Evolutionary conservation across 2,797 vertebrate species (phyloP).

Genomic region (Tokudaia muenninki): DNA sequence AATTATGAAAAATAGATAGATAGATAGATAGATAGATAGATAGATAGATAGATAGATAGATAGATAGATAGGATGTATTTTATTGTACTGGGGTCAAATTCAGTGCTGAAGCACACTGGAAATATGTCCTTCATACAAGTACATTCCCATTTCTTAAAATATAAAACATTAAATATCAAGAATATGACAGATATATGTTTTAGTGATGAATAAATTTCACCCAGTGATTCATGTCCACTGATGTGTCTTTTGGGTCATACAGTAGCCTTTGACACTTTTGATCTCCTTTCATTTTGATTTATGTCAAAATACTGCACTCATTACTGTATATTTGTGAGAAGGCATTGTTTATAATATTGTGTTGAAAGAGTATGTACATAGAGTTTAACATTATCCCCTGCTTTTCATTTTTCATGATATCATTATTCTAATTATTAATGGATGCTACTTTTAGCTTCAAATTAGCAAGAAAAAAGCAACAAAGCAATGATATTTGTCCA

Average conservation of each 20-base stretch:
- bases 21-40: too few relatives aligned
- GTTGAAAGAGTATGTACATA: background rate
- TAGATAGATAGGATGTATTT: background rate
- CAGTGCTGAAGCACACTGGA: background rate
- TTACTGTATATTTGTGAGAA: background rate
- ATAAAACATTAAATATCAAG: background rate
- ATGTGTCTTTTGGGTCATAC: background rate
- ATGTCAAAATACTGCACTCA: background rate
- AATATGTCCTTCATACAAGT: background rate
- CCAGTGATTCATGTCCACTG: background rate
- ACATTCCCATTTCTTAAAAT: background rate
- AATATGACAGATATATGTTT: background rate
- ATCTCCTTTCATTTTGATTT: background rate
- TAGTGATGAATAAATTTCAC: background rate
- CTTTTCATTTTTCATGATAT: background rate
- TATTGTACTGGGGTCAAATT: background rate
- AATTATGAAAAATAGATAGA: background rate
- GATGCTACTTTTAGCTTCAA: background rate
- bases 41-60: background rate
- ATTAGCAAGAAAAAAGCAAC: background rate
- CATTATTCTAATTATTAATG: background rate
- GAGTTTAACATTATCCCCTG: background rate
- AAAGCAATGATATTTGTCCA: background rate
- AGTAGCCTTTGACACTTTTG: background rate
- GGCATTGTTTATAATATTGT: background rate